Conservation (phyloP, 2,797 vertebrate genomes). For the Muraenolepis orangiensis region DNA sequence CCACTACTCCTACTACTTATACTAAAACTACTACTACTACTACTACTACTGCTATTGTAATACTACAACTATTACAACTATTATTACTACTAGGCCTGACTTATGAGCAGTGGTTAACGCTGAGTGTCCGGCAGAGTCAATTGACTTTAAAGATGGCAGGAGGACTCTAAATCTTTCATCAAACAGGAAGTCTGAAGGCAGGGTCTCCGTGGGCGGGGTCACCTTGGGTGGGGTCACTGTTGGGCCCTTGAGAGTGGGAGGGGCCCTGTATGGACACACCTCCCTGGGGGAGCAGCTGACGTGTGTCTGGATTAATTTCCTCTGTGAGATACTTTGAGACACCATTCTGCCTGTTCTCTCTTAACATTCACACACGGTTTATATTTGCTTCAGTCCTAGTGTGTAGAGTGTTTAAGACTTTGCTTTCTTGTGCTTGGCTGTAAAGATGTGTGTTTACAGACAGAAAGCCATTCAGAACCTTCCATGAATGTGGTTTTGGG, state of each 20-base stretch:
- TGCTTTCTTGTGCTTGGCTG: background rate
- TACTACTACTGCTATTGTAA: too few species aligned
- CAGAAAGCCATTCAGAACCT: background rate
- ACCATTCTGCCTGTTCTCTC: background rate
- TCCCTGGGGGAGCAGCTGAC: slow-evolving; percentile 7
- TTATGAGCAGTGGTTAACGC: slow-evolving; percentile 1
- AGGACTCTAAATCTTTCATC: slow-evolving; percentile 15
- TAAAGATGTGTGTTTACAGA: background rate
- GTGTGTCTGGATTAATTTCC: background rate
- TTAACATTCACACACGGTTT: background rate
- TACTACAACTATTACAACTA: too few species aligned
- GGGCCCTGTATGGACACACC: slow-evolving; percentile 17
- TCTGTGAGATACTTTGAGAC: background rate
- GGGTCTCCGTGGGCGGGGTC: too few species aligned
- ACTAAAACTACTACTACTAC: too few species aligned
- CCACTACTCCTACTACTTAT: too few species aligned
- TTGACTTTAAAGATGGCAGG: slow-evolving; percentile 4
- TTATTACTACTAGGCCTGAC: background rate
- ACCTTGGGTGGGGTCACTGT: slow-evolving; percentile 12
- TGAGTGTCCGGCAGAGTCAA: slow-evolving; percentile 11
- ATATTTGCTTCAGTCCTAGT: background rate
- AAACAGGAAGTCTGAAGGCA: slow-evolving; percentile 43
- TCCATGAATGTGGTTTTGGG: background rate
- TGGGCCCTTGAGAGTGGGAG: slow-evolving; percentile 18
- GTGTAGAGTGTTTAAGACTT: background rate